Evolutionary conservation across 2,797 vertebrate species (phyloP).

Genomic region (Pseudotriccus pelzelni): DNA sequence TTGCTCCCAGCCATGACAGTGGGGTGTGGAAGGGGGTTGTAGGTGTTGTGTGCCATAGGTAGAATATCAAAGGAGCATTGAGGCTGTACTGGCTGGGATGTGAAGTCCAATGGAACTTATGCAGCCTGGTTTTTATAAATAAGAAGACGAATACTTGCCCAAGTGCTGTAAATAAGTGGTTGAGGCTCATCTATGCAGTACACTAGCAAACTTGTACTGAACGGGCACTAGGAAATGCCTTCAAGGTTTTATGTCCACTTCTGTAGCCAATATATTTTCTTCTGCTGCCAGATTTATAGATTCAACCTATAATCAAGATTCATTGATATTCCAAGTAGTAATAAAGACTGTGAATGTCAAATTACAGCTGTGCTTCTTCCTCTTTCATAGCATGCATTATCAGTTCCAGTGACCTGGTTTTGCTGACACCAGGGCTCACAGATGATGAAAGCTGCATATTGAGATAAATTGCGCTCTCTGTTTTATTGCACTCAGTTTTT

Average conservation of each 20-base stretch:
- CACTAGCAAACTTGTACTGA: background rate
- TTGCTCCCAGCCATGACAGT: background rate
- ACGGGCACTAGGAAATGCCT: background rate
- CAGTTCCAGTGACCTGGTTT: background rate
- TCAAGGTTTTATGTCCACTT: background rate
- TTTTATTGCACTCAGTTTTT: background rate
- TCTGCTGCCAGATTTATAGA: background rate
- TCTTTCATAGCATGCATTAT: background rate
- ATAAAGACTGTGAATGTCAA: background rate
- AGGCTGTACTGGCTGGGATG: background rate
- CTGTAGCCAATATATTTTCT: background rate
- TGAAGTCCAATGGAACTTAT: background rate
- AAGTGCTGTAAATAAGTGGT: background rate
- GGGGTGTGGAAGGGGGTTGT: background rate
- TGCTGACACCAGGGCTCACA: background rate
- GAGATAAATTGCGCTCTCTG: background rate
- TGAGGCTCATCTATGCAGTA: background rate
- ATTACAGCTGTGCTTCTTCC: background rate
- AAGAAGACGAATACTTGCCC: background rate
- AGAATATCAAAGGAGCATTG: background rate
- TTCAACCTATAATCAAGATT: background rate
- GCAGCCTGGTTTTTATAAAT: background rate
- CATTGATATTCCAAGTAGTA: background rate
- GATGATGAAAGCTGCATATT: background rate
- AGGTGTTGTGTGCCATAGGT: background rate